phyloP scores from a whole-genome alignment of 2,113 vertebrate genomes.

The Nesogale talazaci region DNA sequence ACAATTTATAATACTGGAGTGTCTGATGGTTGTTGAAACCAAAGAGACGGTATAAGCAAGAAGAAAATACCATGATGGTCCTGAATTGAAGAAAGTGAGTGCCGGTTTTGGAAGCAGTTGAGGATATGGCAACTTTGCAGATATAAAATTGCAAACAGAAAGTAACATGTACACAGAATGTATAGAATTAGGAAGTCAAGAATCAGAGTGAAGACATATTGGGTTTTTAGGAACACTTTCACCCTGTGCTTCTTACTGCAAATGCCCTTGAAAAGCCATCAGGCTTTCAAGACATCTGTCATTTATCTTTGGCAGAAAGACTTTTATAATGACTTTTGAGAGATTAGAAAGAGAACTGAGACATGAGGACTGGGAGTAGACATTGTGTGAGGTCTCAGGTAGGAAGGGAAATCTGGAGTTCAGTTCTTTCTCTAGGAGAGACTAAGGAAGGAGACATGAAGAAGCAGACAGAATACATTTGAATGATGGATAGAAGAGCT shows the following conservation, averaged over 20 bases:
- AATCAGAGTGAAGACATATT: background rate
- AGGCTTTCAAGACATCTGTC: constrained; percentile 37
- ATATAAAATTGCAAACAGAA: background rate
- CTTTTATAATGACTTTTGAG: background rate
- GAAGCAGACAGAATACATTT: background rate
- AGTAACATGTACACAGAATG: background rate
- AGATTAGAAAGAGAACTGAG: background rate
- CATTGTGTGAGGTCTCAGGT: background rate
- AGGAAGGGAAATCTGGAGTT: background rate
- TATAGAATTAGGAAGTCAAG: background rate
- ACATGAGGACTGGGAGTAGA: background rate
- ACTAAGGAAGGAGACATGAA: background rate
- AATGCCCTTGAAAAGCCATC: background rate
- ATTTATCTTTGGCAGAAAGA: constrained; percentile 12
- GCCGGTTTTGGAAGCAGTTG: background rate
- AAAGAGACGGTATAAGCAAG: background rate
- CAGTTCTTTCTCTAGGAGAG: background rate
- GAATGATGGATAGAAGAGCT: background rate
- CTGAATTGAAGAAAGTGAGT: background rate
- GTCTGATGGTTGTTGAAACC: background rate
- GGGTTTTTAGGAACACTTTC: background rate
- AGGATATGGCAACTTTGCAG: background rate
- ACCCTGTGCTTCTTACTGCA: background rate
- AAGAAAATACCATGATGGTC: background rate
- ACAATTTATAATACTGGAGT: background rate